phyloP scores from a whole-genome alignment of 2,113 vertebrate species.

The Hemiscyllium ocellatum region DNA sequence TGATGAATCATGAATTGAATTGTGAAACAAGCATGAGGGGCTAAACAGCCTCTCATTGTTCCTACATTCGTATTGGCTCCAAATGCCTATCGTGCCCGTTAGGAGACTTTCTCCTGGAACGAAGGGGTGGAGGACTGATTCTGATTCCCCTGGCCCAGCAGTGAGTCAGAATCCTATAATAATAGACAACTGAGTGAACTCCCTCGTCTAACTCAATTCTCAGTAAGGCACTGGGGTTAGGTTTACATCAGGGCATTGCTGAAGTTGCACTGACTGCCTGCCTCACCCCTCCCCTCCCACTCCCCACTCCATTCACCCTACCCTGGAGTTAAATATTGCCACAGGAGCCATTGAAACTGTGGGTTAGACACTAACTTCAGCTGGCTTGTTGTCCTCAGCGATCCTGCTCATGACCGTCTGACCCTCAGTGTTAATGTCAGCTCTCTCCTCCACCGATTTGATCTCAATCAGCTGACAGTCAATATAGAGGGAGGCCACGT shows the following conservation, averaged over 20 bases:
- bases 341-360: neutral
- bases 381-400: slow-evolving; percentile 60
- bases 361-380: slow-evolving; percentile 58
- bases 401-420: slow-evolving; percentile 72
- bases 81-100: neutral
- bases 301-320: too few species aligned
- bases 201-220: too few species aligned
- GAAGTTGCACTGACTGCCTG: too few species aligned
- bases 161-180: neutral
- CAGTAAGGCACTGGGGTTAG: too few species aligned
- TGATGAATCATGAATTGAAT: neutral
- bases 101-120: neutral
- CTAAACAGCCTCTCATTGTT: neutral
- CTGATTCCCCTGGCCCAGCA: neutral
- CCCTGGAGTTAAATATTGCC: neutral
- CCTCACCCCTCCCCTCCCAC: neutral
- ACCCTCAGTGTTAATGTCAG: slow-evolving; percentile 54
- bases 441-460: slow-evolving; percentile 63
- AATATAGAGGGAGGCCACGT: slow-evolving; percentile 64
- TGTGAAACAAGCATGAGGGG: neutral
- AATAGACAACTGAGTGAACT: neutral
- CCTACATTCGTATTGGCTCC: neutral
- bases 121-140: neutral
- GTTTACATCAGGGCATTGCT: neutral
- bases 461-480: slow-evolving; percentile 79